These are phyloP conservation scores for Zoroaster sp. DNA, from an alignment of 53 echinoderm and acorn worm genomes.

Conservation along the genomic window DNA sequence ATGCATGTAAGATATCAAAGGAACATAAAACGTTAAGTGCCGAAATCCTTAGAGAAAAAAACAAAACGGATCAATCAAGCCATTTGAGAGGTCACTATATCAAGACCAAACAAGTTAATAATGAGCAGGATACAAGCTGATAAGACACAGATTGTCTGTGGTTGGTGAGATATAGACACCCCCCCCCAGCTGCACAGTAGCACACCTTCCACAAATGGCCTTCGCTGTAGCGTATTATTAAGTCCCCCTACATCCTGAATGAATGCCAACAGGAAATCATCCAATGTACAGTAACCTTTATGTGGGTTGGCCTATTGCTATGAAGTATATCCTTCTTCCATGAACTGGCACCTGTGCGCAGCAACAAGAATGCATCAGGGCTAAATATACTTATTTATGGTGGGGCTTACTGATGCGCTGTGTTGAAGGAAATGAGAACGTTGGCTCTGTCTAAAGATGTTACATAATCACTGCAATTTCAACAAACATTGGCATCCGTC, in stretches of 20 bases:
- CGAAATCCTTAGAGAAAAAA: neutral
- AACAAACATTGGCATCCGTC: neutral
- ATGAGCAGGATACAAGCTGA: neutral
- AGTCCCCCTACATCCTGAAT: conserved; percentile 40
- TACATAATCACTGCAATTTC: neutral
- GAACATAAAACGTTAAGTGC: neutral
- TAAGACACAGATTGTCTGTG: neutral
- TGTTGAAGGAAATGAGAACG: neutral
- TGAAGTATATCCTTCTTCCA: conserved; percentile 17
- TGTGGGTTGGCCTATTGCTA: conserved; percentile 11
- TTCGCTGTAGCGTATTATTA: conserved; percentile 22
- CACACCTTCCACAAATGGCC: neutral
- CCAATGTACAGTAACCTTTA: conserved; percentile 38
- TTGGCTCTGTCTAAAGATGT: conserved; percentile 1
- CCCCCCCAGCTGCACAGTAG: neutral
- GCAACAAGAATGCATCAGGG: no score
- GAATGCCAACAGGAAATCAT: conserved; percentile 37
- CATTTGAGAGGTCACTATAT: neutral
- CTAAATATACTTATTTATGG: neutral
- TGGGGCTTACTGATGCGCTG: neutral
- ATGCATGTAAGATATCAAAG: neutral
- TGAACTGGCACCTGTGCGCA: neutral
- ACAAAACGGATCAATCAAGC: neutral
- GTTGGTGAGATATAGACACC: neutral
- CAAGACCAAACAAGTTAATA: neutral